Conservation (phyloP, 2,888 invertebrate species). For the Scrobipalpa atriplicella region DNA sequence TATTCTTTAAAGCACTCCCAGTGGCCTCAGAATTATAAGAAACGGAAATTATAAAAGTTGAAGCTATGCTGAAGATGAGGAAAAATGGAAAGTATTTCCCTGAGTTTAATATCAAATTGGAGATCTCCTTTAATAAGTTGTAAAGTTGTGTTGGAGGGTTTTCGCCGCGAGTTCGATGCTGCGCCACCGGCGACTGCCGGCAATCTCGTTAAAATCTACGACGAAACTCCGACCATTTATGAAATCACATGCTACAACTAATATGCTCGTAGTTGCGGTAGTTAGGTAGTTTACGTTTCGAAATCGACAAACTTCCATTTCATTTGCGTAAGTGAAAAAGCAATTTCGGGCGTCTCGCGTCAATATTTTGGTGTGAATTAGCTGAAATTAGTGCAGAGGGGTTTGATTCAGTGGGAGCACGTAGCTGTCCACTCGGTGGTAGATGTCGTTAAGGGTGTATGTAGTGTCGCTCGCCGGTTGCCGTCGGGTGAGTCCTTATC, state of each 20-base stretch:
- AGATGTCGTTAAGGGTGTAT: constrained; percentile 68
- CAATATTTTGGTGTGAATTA: constrained; percentile 24
- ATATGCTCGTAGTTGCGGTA: constrained; percentile 49
- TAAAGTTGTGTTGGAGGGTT: constrained; percentile 72
- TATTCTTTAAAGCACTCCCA: constrained; percentile 19
- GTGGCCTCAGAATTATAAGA: constrained; percentile 27
- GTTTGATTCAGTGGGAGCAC: constrained; percentile 44
- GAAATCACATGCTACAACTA: constrained; percentile 63
- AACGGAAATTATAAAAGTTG: constrained; percentile 45
- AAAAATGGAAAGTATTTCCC: constrained; percentile 58
- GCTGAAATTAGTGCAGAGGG: not conserved
- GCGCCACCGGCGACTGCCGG: constrained; percentile 62
- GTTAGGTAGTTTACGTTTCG: constrained; percentile 37
- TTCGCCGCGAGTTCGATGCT: constrained; percentile 64
- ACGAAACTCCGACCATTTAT: constrained; percentile 68
- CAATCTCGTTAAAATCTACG: constrained; percentile 80
- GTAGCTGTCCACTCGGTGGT: constrained; percentile 68
- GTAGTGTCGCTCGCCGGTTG: constrained; percentile 51
- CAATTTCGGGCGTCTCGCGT: constrained; percentile 16
- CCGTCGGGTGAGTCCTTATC: constrained; percentile 66
- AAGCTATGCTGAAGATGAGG: constrained; percentile 44
- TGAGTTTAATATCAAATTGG: constrained; percentile 65
- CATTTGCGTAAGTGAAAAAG: constrained; percentile 30
- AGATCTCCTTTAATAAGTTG: constrained; percentile 74
- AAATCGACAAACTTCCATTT: constrained; percentile 29